phyloP scores from a whole-genome alignment of 1,140 invertebrate species.

The Brachionus plicatilis region DNA sequence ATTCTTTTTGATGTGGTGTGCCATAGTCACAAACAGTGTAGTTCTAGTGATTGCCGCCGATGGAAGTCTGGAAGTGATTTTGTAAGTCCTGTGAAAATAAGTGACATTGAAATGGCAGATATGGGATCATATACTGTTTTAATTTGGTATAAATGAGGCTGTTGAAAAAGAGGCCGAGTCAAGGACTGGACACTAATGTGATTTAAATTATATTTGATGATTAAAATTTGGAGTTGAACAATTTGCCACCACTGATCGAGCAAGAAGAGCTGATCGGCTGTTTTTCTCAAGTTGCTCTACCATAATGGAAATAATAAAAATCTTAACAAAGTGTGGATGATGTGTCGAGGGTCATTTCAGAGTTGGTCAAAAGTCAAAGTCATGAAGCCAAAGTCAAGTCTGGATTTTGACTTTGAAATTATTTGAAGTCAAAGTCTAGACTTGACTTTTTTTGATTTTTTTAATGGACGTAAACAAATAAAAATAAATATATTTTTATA shows the following conservation, averaged over 20 bases:
- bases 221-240: constrained; percentile 71
- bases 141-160: neutral
- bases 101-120: constrained; percentile 77
- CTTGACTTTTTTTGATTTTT: neutral
- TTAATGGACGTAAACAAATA: constrained; percentile 14
- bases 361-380: no score
- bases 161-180: neutral
- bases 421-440: neutral
- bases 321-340: no score
- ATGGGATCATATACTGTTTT: constrained; percentile 53
- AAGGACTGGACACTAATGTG: constrained; percentile 68
- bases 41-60: constrained; percentile 95
- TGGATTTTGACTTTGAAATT: constrained; percentile 71
- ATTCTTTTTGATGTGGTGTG: constrained; percentile 83
- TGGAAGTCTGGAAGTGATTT: constrained; percentile 80
- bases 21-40: constrained; percentile 85
- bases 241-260: no score
- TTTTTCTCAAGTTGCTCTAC: no score
- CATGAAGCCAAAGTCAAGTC: no score
- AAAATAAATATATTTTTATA: no score
- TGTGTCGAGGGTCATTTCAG: no score
- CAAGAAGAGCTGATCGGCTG: no score
- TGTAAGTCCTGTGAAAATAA: constrained; percentile 78
- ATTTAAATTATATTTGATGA: constrained; percentile 87
- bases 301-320: no score